Percentiles rank a stretch among this genome's conserved stretches.
Conservation (phyloP, 2,113 vertebrate species). For the Macrotis lagotis region DNA sequence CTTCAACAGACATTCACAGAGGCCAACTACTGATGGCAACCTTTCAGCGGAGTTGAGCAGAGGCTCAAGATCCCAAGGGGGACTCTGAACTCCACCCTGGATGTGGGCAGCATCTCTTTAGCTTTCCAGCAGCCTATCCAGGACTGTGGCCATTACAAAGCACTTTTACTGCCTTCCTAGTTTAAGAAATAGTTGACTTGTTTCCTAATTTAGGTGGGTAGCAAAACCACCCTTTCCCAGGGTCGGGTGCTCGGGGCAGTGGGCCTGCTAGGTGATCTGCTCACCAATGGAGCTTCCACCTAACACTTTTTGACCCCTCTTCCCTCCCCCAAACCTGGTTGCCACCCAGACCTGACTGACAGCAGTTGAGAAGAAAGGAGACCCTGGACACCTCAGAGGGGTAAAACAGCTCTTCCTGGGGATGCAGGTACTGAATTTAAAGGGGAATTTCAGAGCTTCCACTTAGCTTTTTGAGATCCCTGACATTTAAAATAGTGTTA, state of each 20-base stretch:
- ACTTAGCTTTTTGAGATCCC: conserved; percentile 36
- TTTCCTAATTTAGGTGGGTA: background rate
- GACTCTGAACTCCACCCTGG: conserved; percentile 54
- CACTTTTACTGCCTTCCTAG: conserved; percentile 22
- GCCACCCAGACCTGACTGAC: background rate
- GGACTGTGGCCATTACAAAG: conserved; percentile 59
- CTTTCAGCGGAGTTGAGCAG: conserved; percentile 45
- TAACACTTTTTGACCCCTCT: too few species aligned
- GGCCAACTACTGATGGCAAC: conserved; percentile 36
- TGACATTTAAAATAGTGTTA: conserved; percentile 34
- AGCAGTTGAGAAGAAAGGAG: conserved; percentile 6
- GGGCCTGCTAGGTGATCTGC: too few species aligned
- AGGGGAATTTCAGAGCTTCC: conserved; percentile 21
- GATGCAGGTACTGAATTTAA: conserved; percentile 11
- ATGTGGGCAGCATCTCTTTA: background rate
- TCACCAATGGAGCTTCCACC: background rate
- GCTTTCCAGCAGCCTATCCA: conserved; percentile 36
- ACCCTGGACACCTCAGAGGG: conserved; percentile 28
- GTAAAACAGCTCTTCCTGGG: background rate
- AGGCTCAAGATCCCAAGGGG: conserved; percentile 42
- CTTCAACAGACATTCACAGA: conserved; percentile 22
- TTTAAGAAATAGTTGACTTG: conserved; percentile 27
- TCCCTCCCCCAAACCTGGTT: too few species aligned
- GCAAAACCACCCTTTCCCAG: too few species aligned
- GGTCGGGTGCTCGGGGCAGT: too few species aligned